These are phyloP conservation scores for Apoda limacodes DNA, from an alignment of 2,888 invertebrate species.

Conservation along the genomic window DNA sequence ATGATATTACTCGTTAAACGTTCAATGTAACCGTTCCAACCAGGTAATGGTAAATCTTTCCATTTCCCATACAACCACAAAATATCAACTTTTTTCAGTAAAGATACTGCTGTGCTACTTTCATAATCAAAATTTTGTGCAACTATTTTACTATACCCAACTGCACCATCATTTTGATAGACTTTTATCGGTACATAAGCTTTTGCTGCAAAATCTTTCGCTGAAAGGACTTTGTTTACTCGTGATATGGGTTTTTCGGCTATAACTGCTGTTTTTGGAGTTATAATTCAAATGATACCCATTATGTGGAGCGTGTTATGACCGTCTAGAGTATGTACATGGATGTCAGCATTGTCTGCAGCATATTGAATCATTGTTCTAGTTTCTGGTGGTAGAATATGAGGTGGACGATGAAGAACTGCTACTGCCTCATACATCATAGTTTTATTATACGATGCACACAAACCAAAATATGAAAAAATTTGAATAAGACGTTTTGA, in stretches of 20 bases:
- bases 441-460: conserved; percentile 22
- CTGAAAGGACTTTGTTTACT: conserved; percentile 13
- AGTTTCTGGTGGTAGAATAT: conserved; percentile 17
- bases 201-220: conserved; percentile 23
- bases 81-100: too few relatives aligned
- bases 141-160: conserved; percentile 20
- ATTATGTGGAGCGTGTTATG: conserved; percentile 18
- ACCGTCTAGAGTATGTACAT: conserved; percentile 20
- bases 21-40: conserved; percentile 27
- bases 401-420: conserved; percentile 21
- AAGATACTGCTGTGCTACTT: conserved; percentile 13
- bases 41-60: too few relatives aligned
- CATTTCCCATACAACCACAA: too few relatives aligned
- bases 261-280: conserved; percentile 13
- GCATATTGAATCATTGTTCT: conserved; percentile 20
- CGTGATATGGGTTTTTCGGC: conserved; percentile 10
- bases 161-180: conserved; percentile 24
- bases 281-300: conserved; percentile 16
- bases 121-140: conserved; percentile 18
- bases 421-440: conserved; percentile 20
- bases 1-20: conserved; percentile 20
- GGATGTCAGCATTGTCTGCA: conserved; percentile 22
- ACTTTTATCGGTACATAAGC: conserved; percentile 26
- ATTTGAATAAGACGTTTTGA: conserved; percentile 19
- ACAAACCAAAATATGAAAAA: conserved; percentile 20